These are phyloP conservation scores for Myotis lucifugus DNA, from an alignment of 2,113 vertebrate species.

Conservation along the genomic window DNA sequence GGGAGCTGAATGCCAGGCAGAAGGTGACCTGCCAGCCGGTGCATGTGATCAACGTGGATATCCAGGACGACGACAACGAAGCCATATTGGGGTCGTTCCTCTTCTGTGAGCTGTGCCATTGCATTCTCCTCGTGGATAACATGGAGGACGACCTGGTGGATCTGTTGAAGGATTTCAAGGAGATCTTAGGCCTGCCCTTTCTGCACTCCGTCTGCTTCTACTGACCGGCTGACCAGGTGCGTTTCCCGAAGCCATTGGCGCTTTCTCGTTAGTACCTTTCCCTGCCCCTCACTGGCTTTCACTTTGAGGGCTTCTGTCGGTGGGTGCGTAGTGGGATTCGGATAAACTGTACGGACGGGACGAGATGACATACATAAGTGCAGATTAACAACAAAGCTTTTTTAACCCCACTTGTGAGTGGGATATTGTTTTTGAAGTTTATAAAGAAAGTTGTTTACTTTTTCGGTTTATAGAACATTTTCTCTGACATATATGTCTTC, in stretches of 20 bases:
- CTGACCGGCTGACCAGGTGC: slow-evolving; percentile 80
- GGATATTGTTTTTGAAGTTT: background rate
- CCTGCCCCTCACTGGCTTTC: slow-evolving; percentile 51
- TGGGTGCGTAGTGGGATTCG: slow-evolving; percentile 13
- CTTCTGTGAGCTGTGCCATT: slow-evolving; percentile 95
- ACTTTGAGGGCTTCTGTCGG: slow-evolving; percentile 74
- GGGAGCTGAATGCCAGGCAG: slow-evolving; percentile 91
- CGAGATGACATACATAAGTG: slow-evolving; percentile 34
- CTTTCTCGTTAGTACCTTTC: slow-evolving; percentile 47
- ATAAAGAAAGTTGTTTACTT: background rate
- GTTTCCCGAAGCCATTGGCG: slow-evolving; percentile 12
- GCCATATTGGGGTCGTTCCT: slow-evolving; percentile 94
- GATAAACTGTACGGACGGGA: slow-evolving; percentile 74
- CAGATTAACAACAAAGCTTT: background rate
- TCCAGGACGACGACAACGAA: slow-evolving; percentile 92
- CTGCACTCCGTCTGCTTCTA: slow-evolving; percentile 99
- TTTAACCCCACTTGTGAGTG: slow-evolving; percentile 60
- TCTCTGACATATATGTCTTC: background rate
- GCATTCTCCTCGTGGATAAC: slow-evolving; percentile 95
- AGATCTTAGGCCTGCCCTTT: slow-evolving; percentile 96
- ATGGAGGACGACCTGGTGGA: slow-evolving; percentile 99
- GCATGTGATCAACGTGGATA: slow-evolving; percentile 95
- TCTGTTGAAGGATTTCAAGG: slow-evolving; percentile 98
- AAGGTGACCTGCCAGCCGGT: slow-evolving; percentile 93
- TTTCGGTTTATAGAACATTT: background rate